phyloP scores from a whole-genome alignment of 2,888 invertebrate species.

The Ditula angustiorana region DNA sequence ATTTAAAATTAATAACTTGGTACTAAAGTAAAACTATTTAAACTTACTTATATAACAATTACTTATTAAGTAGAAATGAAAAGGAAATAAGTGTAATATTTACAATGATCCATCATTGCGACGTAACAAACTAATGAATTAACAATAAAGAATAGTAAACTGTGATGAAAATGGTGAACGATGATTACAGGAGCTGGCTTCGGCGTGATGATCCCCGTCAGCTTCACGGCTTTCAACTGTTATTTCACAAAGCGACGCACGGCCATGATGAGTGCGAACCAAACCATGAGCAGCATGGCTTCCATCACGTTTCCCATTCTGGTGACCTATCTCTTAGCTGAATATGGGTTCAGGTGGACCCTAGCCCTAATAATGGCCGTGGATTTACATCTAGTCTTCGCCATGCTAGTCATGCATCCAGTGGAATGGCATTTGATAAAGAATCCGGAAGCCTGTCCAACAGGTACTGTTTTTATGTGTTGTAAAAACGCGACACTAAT shows the following conservation, averaged over 20 bases:
- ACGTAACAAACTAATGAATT: no score
- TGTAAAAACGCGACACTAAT: neutral
- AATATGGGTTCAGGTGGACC: constrained; percentile 90
- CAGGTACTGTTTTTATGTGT: constrained; percentile 50
- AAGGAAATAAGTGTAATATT: no score
- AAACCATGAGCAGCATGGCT: constrained; percentile 88
- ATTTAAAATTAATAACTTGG: no score
- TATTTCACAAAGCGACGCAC: constrained; percentile 90
- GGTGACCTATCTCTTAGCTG: constrained; percentile 85
- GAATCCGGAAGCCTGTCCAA: constrained; percentile 47
- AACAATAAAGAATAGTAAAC: no score
- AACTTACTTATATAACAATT: no score
- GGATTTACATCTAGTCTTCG: constrained; percentile 88
- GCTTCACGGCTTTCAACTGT: constrained; percentile 90
- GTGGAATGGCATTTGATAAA: constrained; percentile 89
- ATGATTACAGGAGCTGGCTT: constrained; percentile 87
- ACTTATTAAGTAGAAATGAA: no score
- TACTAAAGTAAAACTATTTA: no score
- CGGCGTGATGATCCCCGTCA: constrained; percentile 90
- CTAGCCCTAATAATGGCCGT: constrained; percentile 88
- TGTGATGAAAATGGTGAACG: no score
- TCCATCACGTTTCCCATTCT: constrained; percentile 89
- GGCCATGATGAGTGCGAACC: constrained; percentile 91
- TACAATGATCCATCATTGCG: no score
- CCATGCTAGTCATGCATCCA: constrained; percentile 90